A percentile compares a stretch with the other conserved stretches of the same genome.
Evolutionary conservation across 2,888 invertebrate genomes (phyloP).

Genomic region (Eupithecia centaureata): DNA sequence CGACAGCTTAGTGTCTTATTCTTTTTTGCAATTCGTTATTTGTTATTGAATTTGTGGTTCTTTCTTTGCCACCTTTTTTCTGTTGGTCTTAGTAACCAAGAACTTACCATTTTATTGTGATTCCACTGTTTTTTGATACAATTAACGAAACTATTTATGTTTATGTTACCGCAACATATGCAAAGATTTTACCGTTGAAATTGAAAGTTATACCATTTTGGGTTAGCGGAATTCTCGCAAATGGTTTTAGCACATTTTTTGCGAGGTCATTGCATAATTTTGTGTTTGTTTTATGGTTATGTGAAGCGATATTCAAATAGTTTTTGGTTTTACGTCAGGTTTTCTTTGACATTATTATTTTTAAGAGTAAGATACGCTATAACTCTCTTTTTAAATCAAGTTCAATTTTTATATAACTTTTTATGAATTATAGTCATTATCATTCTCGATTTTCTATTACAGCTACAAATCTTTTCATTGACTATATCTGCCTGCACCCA

Average conservation of each 20-base stretch:
- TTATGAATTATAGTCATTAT: background rate
- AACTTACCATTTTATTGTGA: background rate
- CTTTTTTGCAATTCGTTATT: background rate
- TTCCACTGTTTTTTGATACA: background rate
- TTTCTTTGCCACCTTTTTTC: slow-evolving; percentile 18
- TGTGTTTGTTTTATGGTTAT: background rate
- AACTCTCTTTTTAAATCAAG: too few relatives aligned
- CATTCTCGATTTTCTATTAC: background rate
- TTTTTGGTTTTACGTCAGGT: background rate
- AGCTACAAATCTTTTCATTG: background rate
- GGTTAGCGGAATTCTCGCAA: slow-evolving; percentile 22
- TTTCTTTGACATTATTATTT: background rate
- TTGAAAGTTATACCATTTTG: slow-evolving; percentile 38
- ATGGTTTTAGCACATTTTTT: slow-evolving; percentile 20
- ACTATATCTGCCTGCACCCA: background rate
- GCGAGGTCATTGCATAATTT: slow-evolving; percentile 9
- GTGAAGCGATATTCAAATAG: background rate
- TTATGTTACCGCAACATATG: slow-evolving; percentile 5
- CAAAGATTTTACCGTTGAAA: slow-evolving; percentile 32
- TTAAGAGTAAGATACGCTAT: background rate
- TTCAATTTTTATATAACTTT: too few relatives aligned
- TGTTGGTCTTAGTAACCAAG: background rate
- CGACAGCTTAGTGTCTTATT: slow-evolving; percentile 1
- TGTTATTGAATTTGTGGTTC: slow-evolving; percentile 8
- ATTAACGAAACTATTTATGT: background rate